Evolutionary conservation across 2,888 invertebrate genomes (phyloP), one percentile per base, ranked within the genome.

Genomic region (Gari tellinella): DNA sequence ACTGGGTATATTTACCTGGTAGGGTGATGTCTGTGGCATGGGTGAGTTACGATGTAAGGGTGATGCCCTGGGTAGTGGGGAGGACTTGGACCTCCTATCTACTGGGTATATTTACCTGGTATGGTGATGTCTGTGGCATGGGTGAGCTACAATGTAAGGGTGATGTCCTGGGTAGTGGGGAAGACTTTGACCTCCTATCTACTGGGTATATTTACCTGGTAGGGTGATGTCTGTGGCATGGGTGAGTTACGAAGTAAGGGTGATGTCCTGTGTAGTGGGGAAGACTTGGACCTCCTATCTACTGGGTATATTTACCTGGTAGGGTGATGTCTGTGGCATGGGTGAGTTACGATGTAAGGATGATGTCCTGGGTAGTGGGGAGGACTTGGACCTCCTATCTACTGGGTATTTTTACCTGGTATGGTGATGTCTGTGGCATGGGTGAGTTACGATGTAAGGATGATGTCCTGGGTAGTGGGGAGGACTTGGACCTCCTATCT

Each of bases 141-240:
- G 78, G 68, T 19, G 77, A 79, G 14, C 76, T 63, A 31, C 76
- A 60, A 43, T 66, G 66, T 23, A 79, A 56, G 10, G 68, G 72
- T n/a, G 66, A 72, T 31, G 69, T 74, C 41, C 68, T 53, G 7
- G 68, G 77, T 21, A 72, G 57, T n/a, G 64, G 78, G n/a, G 78
- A 77, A 26, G 72, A 75, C 46, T 72, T 70, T 3, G 70, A 41
- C 17, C 53, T 46, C 26, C 65, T 64, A 5, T 72, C 72, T 49
- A 46, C 40, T 3, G 55, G n/a, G 14, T 40, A 51, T n/a, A 70
- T 31, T 4, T 31, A 31, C 31, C 31, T 31, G 31, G 10, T 31
- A 31, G 8, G 57, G 31, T 3, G 43, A 43, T 43, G 45, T n/a
- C 31, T 45, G 23, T 26, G 57, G 26, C 31, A 43, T 45, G 12